Evolutionary conservation across 1,140 invertebrate genomes (phyloP).

Genomic region (Nasonia giraulti): DNA sequence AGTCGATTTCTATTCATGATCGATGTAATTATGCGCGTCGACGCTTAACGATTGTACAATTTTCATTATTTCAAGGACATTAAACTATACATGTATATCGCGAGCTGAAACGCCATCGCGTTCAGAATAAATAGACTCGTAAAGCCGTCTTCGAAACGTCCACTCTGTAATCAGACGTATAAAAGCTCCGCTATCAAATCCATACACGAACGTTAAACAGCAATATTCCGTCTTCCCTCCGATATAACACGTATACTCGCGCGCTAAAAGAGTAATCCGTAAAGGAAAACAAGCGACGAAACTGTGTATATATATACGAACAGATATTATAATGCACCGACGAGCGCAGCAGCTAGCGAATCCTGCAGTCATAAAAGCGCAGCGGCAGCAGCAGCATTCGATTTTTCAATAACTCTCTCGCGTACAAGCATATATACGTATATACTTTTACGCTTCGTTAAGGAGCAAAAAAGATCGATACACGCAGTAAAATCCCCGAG

Average conservation of each 20-base stretch:
- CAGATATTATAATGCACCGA: slow-evolving; percentile 1
- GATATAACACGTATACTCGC: background rate
- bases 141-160: background rate
- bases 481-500: slow-evolving; percentile 38
- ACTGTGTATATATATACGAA: background rate
- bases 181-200: background rate
- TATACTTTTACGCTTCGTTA: slow-evolving; percentile 29
- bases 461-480: slow-evolving; percentile 27
- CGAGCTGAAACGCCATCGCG: slow-evolving; percentile 13
- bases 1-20: too few relatives aligned
- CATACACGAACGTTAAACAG: background rate
- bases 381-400: background rate
- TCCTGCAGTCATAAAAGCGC: slow-evolving; percentile 15
- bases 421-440: background rate
- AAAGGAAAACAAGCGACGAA: background rate
- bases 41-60: too few relatives aligned
- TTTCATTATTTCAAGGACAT: background rate
- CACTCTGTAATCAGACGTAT: background rate
- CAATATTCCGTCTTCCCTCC: background rate
- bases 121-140: background rate
- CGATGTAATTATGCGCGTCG: too few relatives aligned
- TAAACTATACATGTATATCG: background rate
- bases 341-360: background rate
- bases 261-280: background rate
- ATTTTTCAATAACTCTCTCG: slow-evolving; percentile 44